Base-by-base conservation (phyloP, 2,797 vertebrate genomes). In the Chaetodon trifasciatus region DNA sequence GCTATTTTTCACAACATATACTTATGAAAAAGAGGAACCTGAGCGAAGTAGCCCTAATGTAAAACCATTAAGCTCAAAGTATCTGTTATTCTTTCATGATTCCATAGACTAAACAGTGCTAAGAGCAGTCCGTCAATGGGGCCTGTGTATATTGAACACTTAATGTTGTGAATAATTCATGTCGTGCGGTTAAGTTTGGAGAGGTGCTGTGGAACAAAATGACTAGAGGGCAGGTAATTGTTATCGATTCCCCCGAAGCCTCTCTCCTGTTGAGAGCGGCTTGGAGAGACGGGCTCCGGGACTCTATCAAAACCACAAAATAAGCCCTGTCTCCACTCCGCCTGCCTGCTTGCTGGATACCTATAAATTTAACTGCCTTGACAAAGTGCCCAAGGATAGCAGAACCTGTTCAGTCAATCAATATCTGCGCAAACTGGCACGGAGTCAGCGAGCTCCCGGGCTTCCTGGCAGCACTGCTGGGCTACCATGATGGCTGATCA, bases 161-260 rank as follows among this genome's bases (percentile, higher is more conserved):
- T 93, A 94, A 94, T 93, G 92, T 85, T 88, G 90, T 95, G 93
- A 95, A 95, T 95, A 94, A 95, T 95, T 94, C 93, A 95, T 94
- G 89, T 68, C 62, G 53, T 86, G 91, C 90, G 93, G 92, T 95
- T 93, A 92, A 91, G 93, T 94, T 93, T 93, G 93, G 93, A 94
- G 93, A 94, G 92, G 88, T 92, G 93, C 93, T 93, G 93, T 89
- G 92, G 92, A 93, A 93, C 93, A 93, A 93, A 93, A 93, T 93
- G 93, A 95, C 94, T 93, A 85, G 90, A 93, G 92, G 93, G 92
- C 91, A 94, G 93, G 93, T 95, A 95, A 95, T 95, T 94, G 94
- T 94, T 95, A 95, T 95, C 85, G 93, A 95, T 95, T 92, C 88
- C 87, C 91, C 82, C 50, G 65, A 91, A 93, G 92, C 91, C 90